A percentile compares a stretch with the other conserved stretches of the same genome.
These are phyloP conservation scores for Papilio protenor DNA, from an alignment of 2,888 invertebrate species.

Conservation along the genomic window DNA sequence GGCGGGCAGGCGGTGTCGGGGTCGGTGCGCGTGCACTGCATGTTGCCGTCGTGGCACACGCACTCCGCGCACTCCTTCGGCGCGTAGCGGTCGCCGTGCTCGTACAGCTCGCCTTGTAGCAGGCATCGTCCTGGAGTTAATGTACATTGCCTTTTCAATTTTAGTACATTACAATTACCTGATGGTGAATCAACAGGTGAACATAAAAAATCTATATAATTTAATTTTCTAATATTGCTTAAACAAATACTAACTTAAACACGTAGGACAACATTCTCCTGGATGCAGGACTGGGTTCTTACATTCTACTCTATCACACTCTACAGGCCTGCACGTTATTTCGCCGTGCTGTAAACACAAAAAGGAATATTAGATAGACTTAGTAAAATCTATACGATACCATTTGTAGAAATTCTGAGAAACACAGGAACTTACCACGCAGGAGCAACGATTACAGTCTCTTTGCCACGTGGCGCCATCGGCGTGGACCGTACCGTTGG, in stretches of 20 bases:
- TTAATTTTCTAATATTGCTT: background rate
- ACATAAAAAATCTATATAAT: background rate
- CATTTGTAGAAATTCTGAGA: background rate
- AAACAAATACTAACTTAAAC: conserved; percentile 88
- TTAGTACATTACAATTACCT: background rate
- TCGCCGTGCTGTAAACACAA: conserved; percentile 88
- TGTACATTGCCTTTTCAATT: background rate
- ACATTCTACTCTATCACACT: conserved; percentile 91
- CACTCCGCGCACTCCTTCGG: conserved; percentile 92
- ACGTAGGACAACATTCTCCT: conserved; percentile 94
- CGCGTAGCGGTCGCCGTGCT: conserved; percentile 90
- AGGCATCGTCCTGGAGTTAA: conserved; percentile 87
- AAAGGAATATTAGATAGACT: conserved; percentile 70
- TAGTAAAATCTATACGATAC: background rate
- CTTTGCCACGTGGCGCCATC: conserved; percentile 94
- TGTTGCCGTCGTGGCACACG: conserved; percentile 92
- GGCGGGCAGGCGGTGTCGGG: conserved; percentile 90
- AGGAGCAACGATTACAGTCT: conserved; percentile 94
- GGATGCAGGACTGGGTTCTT: conserved; percentile 91
- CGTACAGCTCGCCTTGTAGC: conserved; percentile 87
- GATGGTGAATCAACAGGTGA: background rate
- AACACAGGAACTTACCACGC: conserved; percentile 86
- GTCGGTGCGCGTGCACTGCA: conserved; percentile 90
- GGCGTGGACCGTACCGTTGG: conserved; percentile 91
- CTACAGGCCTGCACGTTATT: conserved; percentile 92